Evolutionary conservation across 1,140 invertebrate species (phyloP), one percentile per base, ranked within the genome.

Genomic region (Zaprionus davidi): DNA sequence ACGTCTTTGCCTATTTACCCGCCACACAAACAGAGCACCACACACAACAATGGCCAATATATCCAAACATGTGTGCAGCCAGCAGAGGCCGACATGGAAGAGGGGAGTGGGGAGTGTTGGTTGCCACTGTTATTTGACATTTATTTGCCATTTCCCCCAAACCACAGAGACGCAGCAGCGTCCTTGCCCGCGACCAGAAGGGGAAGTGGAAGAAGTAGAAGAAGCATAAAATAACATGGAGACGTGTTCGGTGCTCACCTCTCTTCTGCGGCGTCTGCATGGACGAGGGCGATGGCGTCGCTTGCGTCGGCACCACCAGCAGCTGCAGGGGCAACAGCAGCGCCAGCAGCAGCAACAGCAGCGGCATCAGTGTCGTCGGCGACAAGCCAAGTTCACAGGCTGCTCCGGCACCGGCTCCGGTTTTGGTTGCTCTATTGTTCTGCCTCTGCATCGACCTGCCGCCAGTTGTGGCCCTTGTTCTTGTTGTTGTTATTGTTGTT

Each of bases 181-280:
- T 20, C 67, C 53, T 28, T 38, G 59, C 56, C 20, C 5, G 55
- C 70, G 34, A 41, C 70, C 66, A 26, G 22, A 51, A 41, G 26
- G 55, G 24, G 15, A 28, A n/a, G 34, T 38, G 34, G 11, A 17
- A 51, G 28, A 17, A 22, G 41, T 41, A 53, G 57, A 17, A 46
- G 41, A 9, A 62, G 38, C 31, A 26, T 58, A n/a, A 26, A 28
- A 17, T 46, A n/a, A 55, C 17, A 36, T 20, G 20, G 44, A 44
- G 31, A 49, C 12, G 55, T 51, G 63, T 49, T 31, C 20, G 11
- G 24, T 12, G 57, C 84, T 91, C 76, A 92, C 91, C 91, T 92
- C 91, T 59, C 76, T 92, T 92, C 70, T 92, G 91, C 60, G 91
- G 91, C 62, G 90, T 65, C 71, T 91, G 90, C 84, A 92, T 82